A percentile compares a stretch with the other conserved stretches of the same genome.
Conservation (phyloP, 2,113 vertebrate genomes). For the Triplophysa tibetana region DNA sequence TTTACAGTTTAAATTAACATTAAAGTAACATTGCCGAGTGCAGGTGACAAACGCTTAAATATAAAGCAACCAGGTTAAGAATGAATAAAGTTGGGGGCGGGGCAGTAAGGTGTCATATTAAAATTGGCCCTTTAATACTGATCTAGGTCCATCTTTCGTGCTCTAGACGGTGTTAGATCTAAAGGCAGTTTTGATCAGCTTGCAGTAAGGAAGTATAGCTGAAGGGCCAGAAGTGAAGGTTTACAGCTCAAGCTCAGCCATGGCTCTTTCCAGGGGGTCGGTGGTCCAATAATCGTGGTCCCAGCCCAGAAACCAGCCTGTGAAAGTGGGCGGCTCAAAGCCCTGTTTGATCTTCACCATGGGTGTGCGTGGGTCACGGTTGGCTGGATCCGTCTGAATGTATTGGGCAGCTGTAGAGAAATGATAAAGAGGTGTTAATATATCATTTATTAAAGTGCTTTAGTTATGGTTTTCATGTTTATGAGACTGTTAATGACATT, state of each 20-base stretch:
- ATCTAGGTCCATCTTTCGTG: background rate
- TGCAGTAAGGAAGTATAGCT: conserved; percentile 44
- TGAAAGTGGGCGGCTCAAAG: conserved; percentile 91
- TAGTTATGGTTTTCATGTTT: background rate
- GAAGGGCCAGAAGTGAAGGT: conserved; percentile 54
- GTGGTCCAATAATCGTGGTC: conserved; percentile 89
- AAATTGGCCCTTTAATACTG: conserved; percentile 30
- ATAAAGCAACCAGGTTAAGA: conserved; percentile 17
- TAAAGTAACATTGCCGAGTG: background rate
- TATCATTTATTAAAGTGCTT: background rate
- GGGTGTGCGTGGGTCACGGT: conserved; percentile 83
- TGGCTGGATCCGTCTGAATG: conserved; percentile 89
- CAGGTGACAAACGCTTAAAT: conserved; percentile 9
- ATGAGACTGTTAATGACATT: too few species aligned
- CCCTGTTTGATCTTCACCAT: conserved; percentile 86
- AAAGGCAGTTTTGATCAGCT: conserved; percentile 47
- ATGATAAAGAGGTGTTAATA: background rate
- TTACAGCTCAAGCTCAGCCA: conserved; percentile 87
- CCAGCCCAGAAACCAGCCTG: conserved; percentile 98
- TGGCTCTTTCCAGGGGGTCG: conserved; percentile 86
- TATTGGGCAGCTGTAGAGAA: conserved; percentile 83
- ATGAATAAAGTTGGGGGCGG: background rate
- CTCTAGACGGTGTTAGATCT: background rate
- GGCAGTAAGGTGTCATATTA: background rate
- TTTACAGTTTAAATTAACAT: background rate